These are phyloP conservation scores for Marmota monax DNA, from an alignment of 2,113 vertebrate species.

Conservation along the genomic window DNA sequence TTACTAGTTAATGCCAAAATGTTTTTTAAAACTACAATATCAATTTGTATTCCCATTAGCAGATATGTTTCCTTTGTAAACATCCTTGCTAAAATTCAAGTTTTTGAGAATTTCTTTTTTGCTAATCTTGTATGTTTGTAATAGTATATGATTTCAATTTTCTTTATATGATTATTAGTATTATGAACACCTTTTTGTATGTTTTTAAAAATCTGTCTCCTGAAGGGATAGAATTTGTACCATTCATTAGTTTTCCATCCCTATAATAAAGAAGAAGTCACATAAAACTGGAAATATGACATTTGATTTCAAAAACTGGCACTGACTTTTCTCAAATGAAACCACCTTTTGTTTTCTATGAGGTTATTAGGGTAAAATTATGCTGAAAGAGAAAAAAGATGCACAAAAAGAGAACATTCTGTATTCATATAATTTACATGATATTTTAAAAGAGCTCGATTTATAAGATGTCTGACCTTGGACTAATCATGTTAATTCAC, in stretches of 20 bases:
- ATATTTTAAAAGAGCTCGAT: neutral
- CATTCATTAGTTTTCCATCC: neutral
- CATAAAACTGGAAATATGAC: neutral
- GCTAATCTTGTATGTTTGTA: neutral
- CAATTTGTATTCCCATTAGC: neutral
- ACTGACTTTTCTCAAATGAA: conserved; percentile 12
- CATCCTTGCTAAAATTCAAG: neutral
- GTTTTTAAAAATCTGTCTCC: neutral
- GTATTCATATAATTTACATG: neutral
- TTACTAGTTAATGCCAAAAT: neutral
- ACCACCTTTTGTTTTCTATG: neutral
- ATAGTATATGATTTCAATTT: neutral
- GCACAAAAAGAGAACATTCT: neutral
- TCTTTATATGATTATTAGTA: neutral
- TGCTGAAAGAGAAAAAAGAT: neutral
- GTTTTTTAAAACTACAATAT: neutral
- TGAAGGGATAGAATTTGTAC: neutral
- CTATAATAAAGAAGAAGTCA: neutral
- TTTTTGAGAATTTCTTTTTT: neutral
- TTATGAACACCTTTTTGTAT: neutral
- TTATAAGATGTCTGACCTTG: neutral
- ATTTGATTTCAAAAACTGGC: conserved; percentile 8
- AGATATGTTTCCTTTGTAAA: neutral
- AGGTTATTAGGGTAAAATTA: neutral
- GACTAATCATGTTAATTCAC: neutral